phyloP scores from a whole-genome alignment of 1,140 invertebrate genomes.

The Acarapis woodi region DNA sequence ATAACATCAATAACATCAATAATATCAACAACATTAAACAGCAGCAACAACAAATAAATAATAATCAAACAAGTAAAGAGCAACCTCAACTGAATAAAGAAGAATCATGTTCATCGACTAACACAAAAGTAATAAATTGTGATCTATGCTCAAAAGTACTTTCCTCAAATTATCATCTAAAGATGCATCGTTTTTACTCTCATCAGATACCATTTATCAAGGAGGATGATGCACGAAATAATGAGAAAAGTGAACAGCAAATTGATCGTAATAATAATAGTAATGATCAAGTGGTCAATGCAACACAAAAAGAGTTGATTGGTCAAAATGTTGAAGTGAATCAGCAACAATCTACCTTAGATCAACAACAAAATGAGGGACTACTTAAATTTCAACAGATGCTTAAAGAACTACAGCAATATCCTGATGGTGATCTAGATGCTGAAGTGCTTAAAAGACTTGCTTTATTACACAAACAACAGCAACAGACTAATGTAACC shows the following conservation, averaged over 20 bases:
- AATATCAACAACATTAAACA: too few relatives aligned
- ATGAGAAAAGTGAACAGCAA: conserved; percentile 3
- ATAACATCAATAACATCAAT: too few relatives aligned
- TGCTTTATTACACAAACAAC: too few relatives aligned
- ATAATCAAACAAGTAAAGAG: too few relatives aligned
- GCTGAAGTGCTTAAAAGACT: too few relatives aligned
- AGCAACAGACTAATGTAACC: too few relatives aligned
- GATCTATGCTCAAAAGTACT: conserved; percentile 25
- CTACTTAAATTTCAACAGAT: conserved; percentile 62
- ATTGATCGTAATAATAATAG: background rate
- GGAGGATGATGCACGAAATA: conserved; percentile 10
- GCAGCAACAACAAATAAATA: too few relatives aligned
- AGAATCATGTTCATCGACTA: too few relatives aligned
- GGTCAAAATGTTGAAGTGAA: background rate
- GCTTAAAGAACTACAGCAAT: conserved; percentile 52
- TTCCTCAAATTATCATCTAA: conserved; percentile 23
- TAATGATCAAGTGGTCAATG: background rate
- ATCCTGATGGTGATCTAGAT: too few relatives aligned
- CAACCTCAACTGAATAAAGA: too few relatives aligned
- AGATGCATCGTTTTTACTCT: conserved; percentile 23
- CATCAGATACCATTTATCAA: conserved; percentile 16
- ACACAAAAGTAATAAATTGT: too few relatives aligned
- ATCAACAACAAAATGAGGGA: conserved; percentile 25
- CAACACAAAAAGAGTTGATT: background rate
- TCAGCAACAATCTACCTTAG: background rate